Conservation (phyloP, 2,797 vertebrate species). For the Esox masquinongy region DNA sequence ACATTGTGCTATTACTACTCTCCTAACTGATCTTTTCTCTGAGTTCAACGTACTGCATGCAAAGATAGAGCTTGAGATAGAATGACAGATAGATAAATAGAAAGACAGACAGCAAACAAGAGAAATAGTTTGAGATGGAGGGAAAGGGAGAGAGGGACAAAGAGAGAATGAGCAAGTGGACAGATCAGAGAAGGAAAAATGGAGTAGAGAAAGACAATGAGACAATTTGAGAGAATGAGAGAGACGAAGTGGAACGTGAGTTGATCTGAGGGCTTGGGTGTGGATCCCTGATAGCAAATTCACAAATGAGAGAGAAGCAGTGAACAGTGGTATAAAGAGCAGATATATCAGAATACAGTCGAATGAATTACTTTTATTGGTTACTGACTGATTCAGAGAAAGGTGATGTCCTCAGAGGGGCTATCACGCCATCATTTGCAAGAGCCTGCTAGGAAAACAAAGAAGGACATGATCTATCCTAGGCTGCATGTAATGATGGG, state of each 20-base stretch:
- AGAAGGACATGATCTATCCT: constrained; percentile 31
- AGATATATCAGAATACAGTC: constrained; percentile 19
- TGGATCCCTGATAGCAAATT: constrained; percentile 20
- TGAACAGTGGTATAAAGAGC: not conserved
- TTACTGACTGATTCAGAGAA: constrained; percentile 34
- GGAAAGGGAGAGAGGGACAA: not conserved
- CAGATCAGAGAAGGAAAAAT: constrained; percentile 40
- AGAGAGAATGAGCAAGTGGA: not conserved
- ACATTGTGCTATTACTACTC: not conserved
- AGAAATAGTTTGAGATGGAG: not conserved
- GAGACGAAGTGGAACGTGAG: constrained; percentile 19
- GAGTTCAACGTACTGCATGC: not conserved
- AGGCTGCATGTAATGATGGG: constrained; percentile 45
- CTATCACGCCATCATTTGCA: constrained; percentile 38
- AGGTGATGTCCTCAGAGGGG: constrained; percentile 44
- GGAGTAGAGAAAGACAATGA: constrained; percentile 36
- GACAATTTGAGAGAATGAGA: constrained; percentile 9
- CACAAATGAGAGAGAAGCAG: constrained; percentile 16
- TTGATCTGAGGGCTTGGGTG: constrained; percentile 9
- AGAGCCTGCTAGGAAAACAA: constrained; percentile 46
- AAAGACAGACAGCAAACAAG: not conserved
- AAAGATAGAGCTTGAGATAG: not conserved
- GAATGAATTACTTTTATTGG: constrained; percentile 43
- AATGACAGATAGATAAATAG: not conserved
- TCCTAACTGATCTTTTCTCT: not conserved